Evolutionary conservation across 2,113 vertebrate species (phyloP), one percentile per base, ranked within the genome.

Genomic region (Myiozetetes cayanensis): DNA sequence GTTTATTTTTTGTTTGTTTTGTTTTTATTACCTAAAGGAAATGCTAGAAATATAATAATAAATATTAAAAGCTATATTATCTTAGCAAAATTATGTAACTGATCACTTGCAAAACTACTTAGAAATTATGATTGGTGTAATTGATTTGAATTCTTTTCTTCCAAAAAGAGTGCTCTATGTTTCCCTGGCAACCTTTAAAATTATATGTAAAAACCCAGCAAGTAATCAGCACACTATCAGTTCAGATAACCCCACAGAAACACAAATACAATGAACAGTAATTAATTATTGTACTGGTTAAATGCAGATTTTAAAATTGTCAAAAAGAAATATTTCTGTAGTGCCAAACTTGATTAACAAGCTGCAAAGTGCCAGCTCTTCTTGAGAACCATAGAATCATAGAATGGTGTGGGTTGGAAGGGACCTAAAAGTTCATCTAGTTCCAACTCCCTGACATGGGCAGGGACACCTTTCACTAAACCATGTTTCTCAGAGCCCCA

Each of bases 111-210:
- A 86, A 93, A 90, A 71, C 49, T 65, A 24, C 43, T 86, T 73
- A 58, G 59, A 85, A 95, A 80, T 84, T 58, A 62, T 84, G 39
- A 89, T 12, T 72, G 35, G 12, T 44, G 80, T 20, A 63, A 80
- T 93, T 85, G 3, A 80, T 84, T 59, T 50, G 10, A 56, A 78
- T 81, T 72, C 35, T 86, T 61, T 91, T 80, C 20, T 90, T 55
- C 14, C 28, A 71, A 75, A 85, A 85, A 55, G 30, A 67, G 18
- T 63, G 22, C 28, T 90, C 14, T 41, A 35, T 12, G 85, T 94
- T 96, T 83, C 87, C 82, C n/a, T 84, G 61, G 79, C 37, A 96
- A 89, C 84, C 37, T 81, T 61, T 62, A 59, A 63, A 89, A 63
- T 44, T 4, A 14, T 66, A 30, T 62, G 14, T 78, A 62, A 77